Evolutionary conservation across 2,113 vertebrate genomes (phyloP).

Genomic region (Hirundichthys speculiger): DNA sequence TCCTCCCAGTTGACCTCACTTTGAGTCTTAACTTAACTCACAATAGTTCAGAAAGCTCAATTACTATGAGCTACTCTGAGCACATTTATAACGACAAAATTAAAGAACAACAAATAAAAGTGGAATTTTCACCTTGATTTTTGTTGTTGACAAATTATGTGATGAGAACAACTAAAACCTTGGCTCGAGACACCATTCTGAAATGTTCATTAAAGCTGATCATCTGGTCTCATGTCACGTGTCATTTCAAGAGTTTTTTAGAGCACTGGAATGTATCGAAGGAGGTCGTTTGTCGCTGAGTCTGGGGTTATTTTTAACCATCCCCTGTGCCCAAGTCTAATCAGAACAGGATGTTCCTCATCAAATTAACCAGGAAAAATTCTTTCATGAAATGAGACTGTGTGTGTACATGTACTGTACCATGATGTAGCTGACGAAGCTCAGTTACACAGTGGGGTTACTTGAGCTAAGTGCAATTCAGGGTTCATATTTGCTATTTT

Average conservation of each 20-base stretch:
- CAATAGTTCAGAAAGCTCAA: too few relatives aligned
- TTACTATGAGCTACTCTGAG: too few relatives aligned
- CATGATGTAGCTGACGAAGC: slow-evolving; percentile 29
- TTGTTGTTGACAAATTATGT: too few relatives aligned
- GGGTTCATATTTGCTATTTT: slow-evolving; percentile 9
- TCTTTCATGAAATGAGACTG: slow-evolving; percentile 52
- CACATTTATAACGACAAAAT: too few relatives aligned
- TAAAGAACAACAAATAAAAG: too few relatives aligned
- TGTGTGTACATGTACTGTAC: slow-evolving; percentile 31
- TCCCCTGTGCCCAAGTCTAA: slow-evolving; percentile 69
- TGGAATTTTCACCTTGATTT: too few relatives aligned
- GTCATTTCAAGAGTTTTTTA: slow-evolving; percentile 12
- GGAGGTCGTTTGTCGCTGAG: slow-evolving; percentile 75
- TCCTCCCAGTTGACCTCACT: too few relatives aligned
- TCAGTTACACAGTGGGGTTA: slow-evolving; percentile 35
- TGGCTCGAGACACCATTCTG: background rate
- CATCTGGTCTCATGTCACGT: slow-evolving; percentile 16
- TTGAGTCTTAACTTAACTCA: too few relatives aligned
- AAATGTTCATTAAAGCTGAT: slow-evolving; percentile 11
- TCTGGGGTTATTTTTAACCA: slow-evolving; percentile 75
- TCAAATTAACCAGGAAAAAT: slow-evolving; percentile 71
- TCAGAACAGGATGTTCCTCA: slow-evolving; percentile 76
- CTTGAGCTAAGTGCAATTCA: slow-evolving; percentile 18
- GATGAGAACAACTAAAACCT: too few relatives aligned
- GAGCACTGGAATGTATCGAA: slow-evolving; percentile 50